Evolutionary conservation across 1,140 invertebrate genomes (phyloP).

Genomic region (Drosophila dunni): DNA sequence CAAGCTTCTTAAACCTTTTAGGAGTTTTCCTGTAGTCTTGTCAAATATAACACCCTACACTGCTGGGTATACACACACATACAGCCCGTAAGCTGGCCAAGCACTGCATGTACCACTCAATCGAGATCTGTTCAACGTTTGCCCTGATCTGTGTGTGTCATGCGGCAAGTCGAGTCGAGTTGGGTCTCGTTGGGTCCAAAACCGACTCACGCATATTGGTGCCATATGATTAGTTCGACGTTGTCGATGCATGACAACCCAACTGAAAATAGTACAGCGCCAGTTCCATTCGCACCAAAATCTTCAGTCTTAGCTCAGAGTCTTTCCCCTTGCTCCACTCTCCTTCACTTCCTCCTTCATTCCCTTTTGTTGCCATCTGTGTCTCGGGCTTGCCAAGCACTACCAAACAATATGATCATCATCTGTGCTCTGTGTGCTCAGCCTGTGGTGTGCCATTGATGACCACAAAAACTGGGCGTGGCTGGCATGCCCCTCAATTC

Average conservation of each 20-base stretch:
- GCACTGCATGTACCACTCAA: not conserved
- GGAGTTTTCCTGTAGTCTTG: no score
- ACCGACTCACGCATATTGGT: conserved; percentile 67
- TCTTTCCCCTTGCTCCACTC: not conserved
- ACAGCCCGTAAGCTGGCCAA: conserved; percentile 1
- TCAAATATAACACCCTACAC: not conserved
- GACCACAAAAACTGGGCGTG: conserved; percentile 79
- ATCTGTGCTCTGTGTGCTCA: conserved; percentile 32
- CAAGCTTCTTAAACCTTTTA: no score
- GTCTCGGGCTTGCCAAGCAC: conserved; percentile 57
- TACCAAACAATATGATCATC: conserved; percentile 68
- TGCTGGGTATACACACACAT: conserved; percentile 5
- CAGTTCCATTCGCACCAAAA: conserved; percentile 55
- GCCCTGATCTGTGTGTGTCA: not conserved
- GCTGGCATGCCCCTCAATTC: conserved; percentile 71
- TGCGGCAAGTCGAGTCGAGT: conserved; percentile 1
- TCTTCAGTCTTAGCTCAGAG: conserved; percentile 15
- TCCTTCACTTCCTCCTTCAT: not conserved
- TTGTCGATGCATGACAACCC: conserved; percentile 70
- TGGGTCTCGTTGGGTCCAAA: conserved; percentile 9
- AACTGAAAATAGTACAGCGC: conserved; percentile 57
- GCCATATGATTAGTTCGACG: conserved; percentile 78
- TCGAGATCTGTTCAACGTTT: not conserved
- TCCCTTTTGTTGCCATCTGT: conserved; percentile 6
- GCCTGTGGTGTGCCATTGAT: conserved; percentile 74